A percentile compares a stretch with the other conserved stretches of the same genome.
Evolutionary conservation across 2,113 vertebrate species (phyloP).

Genomic region (Shinisaurus crocodilurus): DNA sequence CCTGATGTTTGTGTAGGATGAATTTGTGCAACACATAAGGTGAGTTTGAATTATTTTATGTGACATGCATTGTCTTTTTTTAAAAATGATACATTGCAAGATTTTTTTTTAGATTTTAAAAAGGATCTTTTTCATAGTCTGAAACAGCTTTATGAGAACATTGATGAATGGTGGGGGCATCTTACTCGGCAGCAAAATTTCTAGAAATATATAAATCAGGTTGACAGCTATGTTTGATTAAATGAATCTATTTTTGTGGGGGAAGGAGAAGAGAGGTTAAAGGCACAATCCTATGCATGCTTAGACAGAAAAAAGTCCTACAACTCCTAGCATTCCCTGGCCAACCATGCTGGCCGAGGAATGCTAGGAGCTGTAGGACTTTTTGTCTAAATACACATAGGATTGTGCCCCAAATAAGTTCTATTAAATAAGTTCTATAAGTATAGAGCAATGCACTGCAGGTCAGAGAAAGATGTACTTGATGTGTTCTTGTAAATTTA

Average conservation of each 20-base stretch:
- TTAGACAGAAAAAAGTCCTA: too few relatives aligned
- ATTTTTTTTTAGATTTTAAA: not conserved
- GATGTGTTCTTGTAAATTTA: not conserved
- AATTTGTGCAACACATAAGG: constrained; percentile 33
- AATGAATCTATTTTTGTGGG: not conserved
- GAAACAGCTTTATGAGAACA: not conserved
- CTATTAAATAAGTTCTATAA: not conserved
- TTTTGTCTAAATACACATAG: too few relatives aligned
- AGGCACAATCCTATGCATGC: too few relatives aligned
- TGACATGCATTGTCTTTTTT: not conserved
- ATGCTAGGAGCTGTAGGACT: too few relatives aligned
- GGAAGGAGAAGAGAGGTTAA: not conserved
- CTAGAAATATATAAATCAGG: not conserved
- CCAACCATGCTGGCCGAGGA: too few relatives aligned
- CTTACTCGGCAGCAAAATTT: not conserved
- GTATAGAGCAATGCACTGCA: too few relatives aligned
- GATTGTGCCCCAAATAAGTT: too few relatives aligned
- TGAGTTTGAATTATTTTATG: constrained; percentile 55
- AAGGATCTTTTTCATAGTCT: not conserved
- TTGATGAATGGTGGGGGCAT: not conserved
- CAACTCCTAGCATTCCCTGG: too few relatives aligned
- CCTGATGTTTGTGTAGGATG: constrained; percentile 25
- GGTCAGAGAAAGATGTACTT: not conserved
- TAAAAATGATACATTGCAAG: not conserved
- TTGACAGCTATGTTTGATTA: not conserved